These are phyloP conservation scores for Pantherophis alleghaniensis DNA, from an alignment of 2,797 vertebrate species.

Conservation along the genomic window DNA sequence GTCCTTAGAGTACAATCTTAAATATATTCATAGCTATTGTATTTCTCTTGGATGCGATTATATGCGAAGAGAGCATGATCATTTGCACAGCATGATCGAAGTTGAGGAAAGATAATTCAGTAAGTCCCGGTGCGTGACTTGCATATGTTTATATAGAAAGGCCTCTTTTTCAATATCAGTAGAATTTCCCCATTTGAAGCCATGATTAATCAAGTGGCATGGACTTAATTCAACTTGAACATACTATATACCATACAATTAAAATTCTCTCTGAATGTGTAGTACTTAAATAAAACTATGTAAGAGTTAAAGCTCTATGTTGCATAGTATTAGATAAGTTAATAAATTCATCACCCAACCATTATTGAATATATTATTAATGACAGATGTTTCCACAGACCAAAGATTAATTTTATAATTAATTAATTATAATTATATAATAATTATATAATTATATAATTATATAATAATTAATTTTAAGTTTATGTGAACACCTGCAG, in stretches of 20 bases:
- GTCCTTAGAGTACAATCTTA: not conserved
- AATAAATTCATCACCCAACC: slow-evolving; percentile 56
- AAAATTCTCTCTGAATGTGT: slow-evolving; percentile 22
- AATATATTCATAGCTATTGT: not conserved
- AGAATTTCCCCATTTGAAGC: not conserved
- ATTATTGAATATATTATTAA: slow-evolving; percentile 56
- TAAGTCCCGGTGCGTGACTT: not conserved
- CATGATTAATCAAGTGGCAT: not conserved
- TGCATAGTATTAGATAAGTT: slow-evolving; percentile 61
- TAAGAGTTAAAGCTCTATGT: slow-evolving; percentile 55
- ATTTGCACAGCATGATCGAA: not conserved
- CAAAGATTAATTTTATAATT: slow-evolving; percentile 27
- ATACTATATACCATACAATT: not conserved
- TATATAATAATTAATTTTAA: slow-evolving; percentile 13
- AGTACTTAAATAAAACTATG: slow-evolving; percentile 17
- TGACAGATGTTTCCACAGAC: slow-evolving; percentile 64
- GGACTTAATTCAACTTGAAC: slow-evolving; percentile 2
- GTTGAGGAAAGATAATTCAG: not conserved
- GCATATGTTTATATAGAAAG: not conserved
- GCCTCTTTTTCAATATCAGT: not conserved
- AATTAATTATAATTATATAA: no score
- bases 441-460: no score
- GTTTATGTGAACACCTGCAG: slow-evolving; percentile 60
- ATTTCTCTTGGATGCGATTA: not conserved
- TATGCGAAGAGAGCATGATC: not conserved